Evolutionary conservation across 2,113 vertebrate species (phyloP).

Genomic region (Atlantisia rogersi): DNA sequence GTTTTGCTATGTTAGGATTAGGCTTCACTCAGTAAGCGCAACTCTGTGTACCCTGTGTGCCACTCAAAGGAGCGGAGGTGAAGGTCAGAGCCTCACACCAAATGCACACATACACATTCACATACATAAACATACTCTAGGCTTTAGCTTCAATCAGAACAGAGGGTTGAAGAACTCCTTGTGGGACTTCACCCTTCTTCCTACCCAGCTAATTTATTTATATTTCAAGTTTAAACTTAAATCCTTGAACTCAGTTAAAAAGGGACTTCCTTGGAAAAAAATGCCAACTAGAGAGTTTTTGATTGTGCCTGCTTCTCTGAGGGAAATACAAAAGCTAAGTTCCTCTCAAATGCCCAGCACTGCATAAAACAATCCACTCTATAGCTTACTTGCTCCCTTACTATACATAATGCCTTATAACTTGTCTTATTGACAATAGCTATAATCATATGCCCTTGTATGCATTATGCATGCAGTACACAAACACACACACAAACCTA

Average conservation of each 20-base stretch:
- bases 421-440: not conserved
- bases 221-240: not conserved
- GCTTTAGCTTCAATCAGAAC: not conserved
- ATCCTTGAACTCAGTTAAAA: not conserved
- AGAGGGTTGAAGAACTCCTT: not conserved
- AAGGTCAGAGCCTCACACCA: not conserved
- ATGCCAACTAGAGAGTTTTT: not conserved
- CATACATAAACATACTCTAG: not conserved
- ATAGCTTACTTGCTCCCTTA: not conserved
- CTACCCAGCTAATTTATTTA: not conserved
- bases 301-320: not conserved
- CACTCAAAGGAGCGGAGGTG: not conserved
- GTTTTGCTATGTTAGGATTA: not conserved
- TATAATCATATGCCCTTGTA: not conserved
- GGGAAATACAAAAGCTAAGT: not conserved
- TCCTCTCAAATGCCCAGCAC: not conserved
- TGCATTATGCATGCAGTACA: not conserved
- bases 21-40: not conserved
- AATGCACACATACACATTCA: not conserved
- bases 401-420: not conserved
- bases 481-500: not conserved
- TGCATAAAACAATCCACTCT: not conserved
- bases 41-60: accelerated
- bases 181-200: not conserved
- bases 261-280: not conserved